A percentile compares a stretch with the other conserved stretches of the same genome.
phyloP scores from a whole-genome alignment of 2,797 vertebrate genomes.

The Miichthys miiuy region DNA sequence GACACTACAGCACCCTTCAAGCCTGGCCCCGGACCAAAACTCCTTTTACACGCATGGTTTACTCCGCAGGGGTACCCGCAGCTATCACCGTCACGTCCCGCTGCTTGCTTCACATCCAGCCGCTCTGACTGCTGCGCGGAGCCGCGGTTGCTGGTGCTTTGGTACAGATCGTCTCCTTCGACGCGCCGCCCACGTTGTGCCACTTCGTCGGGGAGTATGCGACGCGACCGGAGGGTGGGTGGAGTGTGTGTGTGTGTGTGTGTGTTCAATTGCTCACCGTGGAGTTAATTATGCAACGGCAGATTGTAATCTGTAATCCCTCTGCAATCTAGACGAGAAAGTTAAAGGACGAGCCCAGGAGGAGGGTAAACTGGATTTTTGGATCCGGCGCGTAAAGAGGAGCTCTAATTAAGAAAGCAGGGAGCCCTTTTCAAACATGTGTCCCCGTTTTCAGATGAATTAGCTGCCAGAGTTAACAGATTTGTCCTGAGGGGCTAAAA shows the following conservation, averaged over 20 bases:
- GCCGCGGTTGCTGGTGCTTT: background rate
- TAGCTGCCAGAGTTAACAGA: conserved; percentile 30
- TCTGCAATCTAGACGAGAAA: conserved; percentile 41
- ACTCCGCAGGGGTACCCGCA: conserved; percentile 13
- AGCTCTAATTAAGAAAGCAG: conserved; percentile 3
- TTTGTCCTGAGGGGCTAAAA: conserved; percentile 25
- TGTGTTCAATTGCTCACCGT: conserved; percentile 10
- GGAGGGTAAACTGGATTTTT: background rate
- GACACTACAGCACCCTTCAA: background rate
- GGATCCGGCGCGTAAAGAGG: conserved; percentile 5
- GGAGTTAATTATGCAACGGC: conserved; percentile 61
- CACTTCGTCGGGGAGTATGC: conserved; percentile 37
- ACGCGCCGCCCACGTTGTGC: conserved; percentile 77
- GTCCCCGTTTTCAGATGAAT: conserved; percentile 39
- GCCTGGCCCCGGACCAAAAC: conserved; percentile 2
- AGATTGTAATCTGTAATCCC: conserved; percentile 46
- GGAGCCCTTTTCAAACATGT: conserved; percentile 15
- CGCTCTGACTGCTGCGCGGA: conserved; percentile 22
- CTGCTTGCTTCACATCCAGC: conserved; percentile 29
- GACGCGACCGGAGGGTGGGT: conserved; percentile 11
- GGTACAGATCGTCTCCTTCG: conserved; percentile 31
- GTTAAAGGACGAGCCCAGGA: conserved; percentile 33
- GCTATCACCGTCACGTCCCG: conserved; percentile 9
- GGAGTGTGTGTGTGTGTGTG: no score
- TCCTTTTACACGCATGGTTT: conserved; percentile 10